Percentiles rank a stretch among this genome's conserved stretches.
These are phyloP conservation scores for Diadegma fenestrale DNA, from an alignment of 2,888 invertebrate genomes.

Conservation along the genomic window DNA sequence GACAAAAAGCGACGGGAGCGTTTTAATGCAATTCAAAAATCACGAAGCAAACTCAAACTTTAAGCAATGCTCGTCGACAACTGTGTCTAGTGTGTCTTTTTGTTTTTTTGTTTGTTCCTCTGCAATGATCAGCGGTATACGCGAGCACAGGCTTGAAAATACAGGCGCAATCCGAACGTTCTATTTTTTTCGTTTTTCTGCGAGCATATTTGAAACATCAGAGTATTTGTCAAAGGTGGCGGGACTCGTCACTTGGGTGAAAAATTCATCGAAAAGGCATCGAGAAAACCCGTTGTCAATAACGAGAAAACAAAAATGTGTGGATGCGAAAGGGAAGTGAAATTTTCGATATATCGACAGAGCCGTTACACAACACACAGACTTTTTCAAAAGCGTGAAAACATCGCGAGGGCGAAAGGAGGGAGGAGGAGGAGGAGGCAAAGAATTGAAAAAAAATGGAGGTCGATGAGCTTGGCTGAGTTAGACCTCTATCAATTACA, in stretches of 20 bases:
- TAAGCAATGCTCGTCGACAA: background rate
- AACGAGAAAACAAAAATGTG: slow-evolving; percentile 65
- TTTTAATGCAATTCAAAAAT: background rate
- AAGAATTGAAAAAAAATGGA: slow-evolving; percentile 13
- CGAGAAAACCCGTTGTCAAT: slow-evolving; percentile 46
- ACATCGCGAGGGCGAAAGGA: background rate
- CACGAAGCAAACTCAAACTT: background rate
- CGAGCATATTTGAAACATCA: slow-evolving; percentile 6
- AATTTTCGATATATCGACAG: slow-evolving; percentile 35
- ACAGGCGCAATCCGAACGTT: background rate
- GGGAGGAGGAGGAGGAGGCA: background rate
- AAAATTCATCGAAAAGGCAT: slow-evolving; percentile 62
- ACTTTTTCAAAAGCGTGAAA: slow-evolving; percentile 13
- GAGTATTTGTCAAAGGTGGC: slow-evolving; percentile 28
- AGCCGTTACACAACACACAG: background rate
- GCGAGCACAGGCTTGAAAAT: background rate
- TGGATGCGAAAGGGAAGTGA: slow-evolving; percentile 4
- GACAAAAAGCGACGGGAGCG: background rate
- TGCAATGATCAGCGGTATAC: background rate
- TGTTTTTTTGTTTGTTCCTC: too few species aligned
- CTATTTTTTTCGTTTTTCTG: background rate
- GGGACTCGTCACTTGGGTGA: slow-evolving; percentile 3
- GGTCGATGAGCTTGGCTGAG: background rate
- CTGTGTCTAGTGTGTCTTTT: background rate
- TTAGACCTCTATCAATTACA: slow-evolving; percentile 58